Evolutionary conservation across 2,113 vertebrate genomes (phyloP).

Genomic region (Bubo scandiacus): DNA sequence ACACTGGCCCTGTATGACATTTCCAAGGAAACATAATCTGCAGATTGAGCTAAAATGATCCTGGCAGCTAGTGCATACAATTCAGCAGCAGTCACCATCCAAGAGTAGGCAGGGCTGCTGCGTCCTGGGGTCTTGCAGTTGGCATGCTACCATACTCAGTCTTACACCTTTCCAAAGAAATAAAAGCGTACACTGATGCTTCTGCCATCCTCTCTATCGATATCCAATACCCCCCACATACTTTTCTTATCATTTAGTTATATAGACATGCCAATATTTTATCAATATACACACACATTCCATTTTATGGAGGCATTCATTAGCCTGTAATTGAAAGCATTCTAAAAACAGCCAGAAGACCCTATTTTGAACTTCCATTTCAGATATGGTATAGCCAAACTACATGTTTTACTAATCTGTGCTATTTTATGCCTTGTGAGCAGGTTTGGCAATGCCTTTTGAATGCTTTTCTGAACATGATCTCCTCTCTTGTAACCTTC

Average conservation of each 20-base stretch:
- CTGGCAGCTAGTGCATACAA: not conserved
- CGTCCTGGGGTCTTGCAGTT: not conserved
- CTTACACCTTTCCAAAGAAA: not conserved
- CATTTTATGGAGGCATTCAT: not conserved
- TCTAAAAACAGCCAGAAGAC: not conserved
- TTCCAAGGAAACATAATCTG: not conserved
- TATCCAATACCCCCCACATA: not conserved
- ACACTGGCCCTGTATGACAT: not conserved
- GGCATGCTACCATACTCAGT: not conserved
- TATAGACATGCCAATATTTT: not conserved
- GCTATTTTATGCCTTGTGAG: not conserved
- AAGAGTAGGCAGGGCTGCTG: not conserved
- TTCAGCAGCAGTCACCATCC: not conserved
- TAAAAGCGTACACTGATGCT: not conserved
- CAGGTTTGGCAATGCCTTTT: not conserved
- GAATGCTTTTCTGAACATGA: not conserved
- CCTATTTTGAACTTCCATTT: not conserved
- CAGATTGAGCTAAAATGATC: not conserved
- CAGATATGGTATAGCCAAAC: not conserved
- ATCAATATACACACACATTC: not conserved
- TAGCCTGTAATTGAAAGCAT: not conserved
- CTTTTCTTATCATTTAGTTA: not conserved
- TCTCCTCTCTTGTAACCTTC: not conserved
- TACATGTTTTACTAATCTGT: not conserved
- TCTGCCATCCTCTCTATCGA: not conserved